Evolutionary conservation across 1,140 invertebrate genomes (phyloP).

Genomic region (Aphelenchoides fujianensis): DNA sequence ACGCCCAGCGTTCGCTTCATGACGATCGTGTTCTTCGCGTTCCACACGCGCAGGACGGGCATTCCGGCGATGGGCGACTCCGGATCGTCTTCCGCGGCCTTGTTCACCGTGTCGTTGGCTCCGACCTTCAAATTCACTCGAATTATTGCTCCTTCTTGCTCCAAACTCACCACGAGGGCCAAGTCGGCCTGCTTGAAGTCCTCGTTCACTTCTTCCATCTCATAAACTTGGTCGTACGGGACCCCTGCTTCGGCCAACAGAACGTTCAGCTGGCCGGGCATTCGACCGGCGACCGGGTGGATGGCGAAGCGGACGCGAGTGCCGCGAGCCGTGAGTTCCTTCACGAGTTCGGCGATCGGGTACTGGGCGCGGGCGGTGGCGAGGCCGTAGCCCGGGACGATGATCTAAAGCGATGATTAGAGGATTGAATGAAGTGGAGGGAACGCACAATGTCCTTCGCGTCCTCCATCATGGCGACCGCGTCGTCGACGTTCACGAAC

Average conservation of each 20-base stretch:
- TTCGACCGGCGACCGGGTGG: constrained; percentile 79
- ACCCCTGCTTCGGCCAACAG: constrained; percentile 86
- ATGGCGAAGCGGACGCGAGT: constrained; percentile 84
- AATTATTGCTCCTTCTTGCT: not conserved
- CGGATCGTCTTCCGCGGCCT: constrained; percentile 83
- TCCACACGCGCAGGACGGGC: constrained; percentile 84
- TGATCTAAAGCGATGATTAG: too few species aligned
- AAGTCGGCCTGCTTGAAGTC: constrained; percentile 80
- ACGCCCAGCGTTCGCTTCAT: constrained; percentile 86
- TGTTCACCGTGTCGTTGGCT: constrained; percentile 88
- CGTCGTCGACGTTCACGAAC: constrained; percentile 73
- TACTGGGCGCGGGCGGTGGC: constrained; percentile 89
- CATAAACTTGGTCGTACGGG: constrained; percentile 82
- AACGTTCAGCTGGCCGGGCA: constrained; percentile 81
- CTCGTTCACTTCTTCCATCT: constrained; percentile 90
- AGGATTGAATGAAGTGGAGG: too few species aligned
- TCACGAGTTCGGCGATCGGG: constrained; percentile 81
- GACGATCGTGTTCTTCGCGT: constrained; percentile 77
- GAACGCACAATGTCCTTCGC: constrained; percentile 72
- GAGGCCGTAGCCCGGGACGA: constrained; percentile 82
- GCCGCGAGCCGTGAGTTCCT: constrained; percentile 71
- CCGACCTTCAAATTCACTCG: constrained; percentile 60
- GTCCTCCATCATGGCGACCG: constrained; percentile 75
- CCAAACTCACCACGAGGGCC: constrained; percentile 76
- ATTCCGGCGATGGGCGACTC: constrained; percentile 86